Percentiles rank a stretch among this genome's conserved stretches.
Evolutionary conservation across 2,113 vertebrate species (phyloP).

Genomic region (Cromileptes altivelis): DNA sequence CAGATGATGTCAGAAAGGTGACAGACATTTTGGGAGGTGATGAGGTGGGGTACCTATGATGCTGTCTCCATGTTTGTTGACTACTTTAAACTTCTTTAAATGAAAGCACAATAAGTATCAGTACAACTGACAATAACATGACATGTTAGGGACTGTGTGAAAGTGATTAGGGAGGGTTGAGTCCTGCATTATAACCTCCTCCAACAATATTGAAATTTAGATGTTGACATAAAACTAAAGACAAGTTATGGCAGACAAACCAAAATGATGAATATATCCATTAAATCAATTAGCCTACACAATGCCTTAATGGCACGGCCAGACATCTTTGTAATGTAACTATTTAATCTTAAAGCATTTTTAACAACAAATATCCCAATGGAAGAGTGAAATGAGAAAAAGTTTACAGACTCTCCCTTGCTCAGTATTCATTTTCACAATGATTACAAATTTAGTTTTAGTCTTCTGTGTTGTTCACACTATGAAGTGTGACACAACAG

Average conservation of each 20-base stretch:
- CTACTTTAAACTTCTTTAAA: neutral
- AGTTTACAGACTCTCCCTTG: too few species aligned
- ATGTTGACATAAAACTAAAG: too few species aligned
- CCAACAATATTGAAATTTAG: neutral
- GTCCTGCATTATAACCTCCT: neutral
- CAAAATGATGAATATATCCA: neutral
- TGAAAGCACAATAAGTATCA: neutral
- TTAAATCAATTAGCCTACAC: neutral
- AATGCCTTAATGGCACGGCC: too few species aligned
- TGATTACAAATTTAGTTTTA: too few species aligned
- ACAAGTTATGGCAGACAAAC: neutral
- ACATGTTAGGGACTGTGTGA: neutral
- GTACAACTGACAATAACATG: neutral
- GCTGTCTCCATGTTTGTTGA: neutral
- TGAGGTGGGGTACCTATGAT: neutral
- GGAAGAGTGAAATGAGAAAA: neutral
- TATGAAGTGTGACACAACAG: too few species aligned
- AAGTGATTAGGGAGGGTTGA: neutral
- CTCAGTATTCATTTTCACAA: too few species aligned
- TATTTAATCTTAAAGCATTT: slow-evolving; percentile 2
- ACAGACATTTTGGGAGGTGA: neutral
- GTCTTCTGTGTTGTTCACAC: too few species aligned
- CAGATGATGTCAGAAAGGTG: neutral
- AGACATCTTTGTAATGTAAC: neutral
- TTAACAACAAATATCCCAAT: neutral